phyloP scores from a whole-genome alignment of 2,888 invertebrate species.

The Eilema depressum region DNA sequence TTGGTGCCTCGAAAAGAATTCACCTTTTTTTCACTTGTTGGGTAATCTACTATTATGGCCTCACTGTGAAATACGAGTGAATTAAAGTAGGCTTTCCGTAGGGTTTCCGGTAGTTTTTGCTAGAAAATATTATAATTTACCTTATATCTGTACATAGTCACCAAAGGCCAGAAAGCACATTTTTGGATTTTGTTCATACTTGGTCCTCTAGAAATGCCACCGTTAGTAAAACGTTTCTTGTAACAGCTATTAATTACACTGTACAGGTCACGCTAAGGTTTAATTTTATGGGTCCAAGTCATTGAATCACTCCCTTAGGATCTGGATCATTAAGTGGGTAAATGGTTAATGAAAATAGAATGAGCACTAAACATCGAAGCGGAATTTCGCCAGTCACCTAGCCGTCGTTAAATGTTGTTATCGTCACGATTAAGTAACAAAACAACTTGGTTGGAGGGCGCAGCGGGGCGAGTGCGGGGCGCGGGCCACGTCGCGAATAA shows the following conservation, averaged over 20 bases:
- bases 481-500: slow-evolving; percentile 81
- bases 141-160: background rate
- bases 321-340: slow-evolving; percentile 86
- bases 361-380: slow-evolving; percentile 87
- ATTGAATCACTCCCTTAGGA: slow-evolving; percentile 84
- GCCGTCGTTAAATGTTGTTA: slow-evolving; percentile 87
- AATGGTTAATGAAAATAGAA: slow-evolving; percentile 87
- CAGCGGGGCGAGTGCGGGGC: slow-evolving; percentile 58
- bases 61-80: no score
- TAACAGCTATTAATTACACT: slow-evolving; percentile 65
- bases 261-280: slow-evolving; percentile 81
- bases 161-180: background rate
- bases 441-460: slow-evolving; percentile 79
- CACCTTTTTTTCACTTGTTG: no score
- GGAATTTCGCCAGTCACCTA: slow-evolving; percentile 87
- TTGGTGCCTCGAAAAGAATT: no score
- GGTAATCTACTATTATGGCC: no score
- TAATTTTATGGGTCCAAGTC: slow-evolving; percentile 83
- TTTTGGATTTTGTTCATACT: background rate
- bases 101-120: no score
- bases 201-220: slow-evolving; percentile 21
- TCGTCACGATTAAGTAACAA: slow-evolving; percentile 87
- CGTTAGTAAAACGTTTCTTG: slow-evolving; percentile 53
- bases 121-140: no score
- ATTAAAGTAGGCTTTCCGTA: no score